Conservation (phyloP, 2,113 vertebrate species). For the Engystomops pustulosus region DNA sequence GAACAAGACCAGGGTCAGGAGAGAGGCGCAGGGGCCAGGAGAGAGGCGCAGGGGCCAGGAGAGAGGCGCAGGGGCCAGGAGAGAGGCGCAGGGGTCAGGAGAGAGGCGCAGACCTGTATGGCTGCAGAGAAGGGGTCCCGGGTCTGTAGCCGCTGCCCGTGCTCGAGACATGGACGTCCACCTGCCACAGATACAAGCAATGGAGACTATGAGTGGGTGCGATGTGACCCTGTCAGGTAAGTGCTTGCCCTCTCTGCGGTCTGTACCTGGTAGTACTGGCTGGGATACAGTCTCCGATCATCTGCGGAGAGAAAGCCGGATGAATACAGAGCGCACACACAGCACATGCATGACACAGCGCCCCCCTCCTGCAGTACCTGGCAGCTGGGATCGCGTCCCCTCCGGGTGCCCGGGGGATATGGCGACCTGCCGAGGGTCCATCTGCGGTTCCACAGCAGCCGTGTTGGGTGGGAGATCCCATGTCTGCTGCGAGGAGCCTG, state of each 20-base stretch:
- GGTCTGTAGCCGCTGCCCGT: conserved; percentile 59
- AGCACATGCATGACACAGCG: too few relatives aligned
- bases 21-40: too few relatives aligned
- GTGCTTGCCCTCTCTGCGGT: too few relatives aligned
- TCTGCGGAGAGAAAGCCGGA: conserved; percentile 12
- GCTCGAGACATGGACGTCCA: conserved; percentile 46
- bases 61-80: not conserved
- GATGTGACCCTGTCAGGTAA: too few relatives aligned
- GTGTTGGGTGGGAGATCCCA: not conserved
- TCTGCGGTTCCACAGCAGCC: conserved; percentile 42
- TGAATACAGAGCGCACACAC: not conserved
- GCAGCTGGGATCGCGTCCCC: not conserved
- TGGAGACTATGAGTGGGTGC: not conserved
- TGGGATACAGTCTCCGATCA: conserved; percentile 41
- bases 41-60: not conserved
- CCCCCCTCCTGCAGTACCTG: too few relatives aligned
- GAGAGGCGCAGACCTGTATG: conserved; percentile 66
- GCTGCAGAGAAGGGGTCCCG: conserved; percentile 69
- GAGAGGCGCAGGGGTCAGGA: not conserved
- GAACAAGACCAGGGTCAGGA: not conserved
- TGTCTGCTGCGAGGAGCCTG: conserved; percentile 1
- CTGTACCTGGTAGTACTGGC: conserved; percentile 53
- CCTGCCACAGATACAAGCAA: conserved; percentile 32
- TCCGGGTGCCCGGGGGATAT: conserved; percentile 13
- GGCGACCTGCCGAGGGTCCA: conserved; percentile 40